A percentile compares a stretch with the other conserved stretches of the same genome.
Conservation (phyloP, 2,888 invertebrate species). For the Dasysyrphus tricinctus region DNA sequence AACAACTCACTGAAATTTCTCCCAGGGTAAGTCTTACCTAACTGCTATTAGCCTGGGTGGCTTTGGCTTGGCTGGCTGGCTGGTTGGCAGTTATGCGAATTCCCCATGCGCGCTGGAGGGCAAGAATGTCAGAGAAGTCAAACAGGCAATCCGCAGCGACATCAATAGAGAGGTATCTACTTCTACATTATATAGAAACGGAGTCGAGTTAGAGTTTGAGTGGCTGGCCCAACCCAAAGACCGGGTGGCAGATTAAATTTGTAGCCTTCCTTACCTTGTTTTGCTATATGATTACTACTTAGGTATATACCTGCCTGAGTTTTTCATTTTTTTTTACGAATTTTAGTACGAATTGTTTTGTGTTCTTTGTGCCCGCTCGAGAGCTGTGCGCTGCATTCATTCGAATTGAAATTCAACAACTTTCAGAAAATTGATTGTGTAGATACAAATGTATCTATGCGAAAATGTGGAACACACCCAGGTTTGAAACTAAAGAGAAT, state of each 20-base stretch:
- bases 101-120: slow-evolving; percentile 53
- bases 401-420: slow-evolving; percentile 66
- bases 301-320: slow-evolving; percentile 19
- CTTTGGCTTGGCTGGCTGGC: too few species aligned
- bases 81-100: slow-evolving; percentile 13
- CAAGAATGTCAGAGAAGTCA: slow-evolving; percentile 67
- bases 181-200: background rate
- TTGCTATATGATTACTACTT: slow-evolving; percentile 39
- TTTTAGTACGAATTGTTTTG: slow-evolving; percentile 31
- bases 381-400: slow-evolving; percentile 48
- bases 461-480: slow-evolving; percentile 73
- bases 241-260: slow-evolving; percentile 47
- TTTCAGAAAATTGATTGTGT: slow-evolving; percentile 62
- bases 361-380: slow-evolving; percentile 34
- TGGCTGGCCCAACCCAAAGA: slow-evolving; percentile 65
- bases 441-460: slow-evolving; percentile 39
- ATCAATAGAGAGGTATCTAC: background rate
- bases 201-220: slow-evolving; percentile 27
- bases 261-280: slow-evolving; percentile 33
- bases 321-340: slow-evolving; percentile 3
- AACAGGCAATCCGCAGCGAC: slow-evolving; percentile 48
- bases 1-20: slow-evolving; percentile 58
- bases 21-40: slow-evolving; percentile 67
- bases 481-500: slow-evolving; percentile 54
- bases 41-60: background rate